phyloP scores from a whole-genome alignment of 2,113 vertebrate species.

The Panthera tigris region DNA sequence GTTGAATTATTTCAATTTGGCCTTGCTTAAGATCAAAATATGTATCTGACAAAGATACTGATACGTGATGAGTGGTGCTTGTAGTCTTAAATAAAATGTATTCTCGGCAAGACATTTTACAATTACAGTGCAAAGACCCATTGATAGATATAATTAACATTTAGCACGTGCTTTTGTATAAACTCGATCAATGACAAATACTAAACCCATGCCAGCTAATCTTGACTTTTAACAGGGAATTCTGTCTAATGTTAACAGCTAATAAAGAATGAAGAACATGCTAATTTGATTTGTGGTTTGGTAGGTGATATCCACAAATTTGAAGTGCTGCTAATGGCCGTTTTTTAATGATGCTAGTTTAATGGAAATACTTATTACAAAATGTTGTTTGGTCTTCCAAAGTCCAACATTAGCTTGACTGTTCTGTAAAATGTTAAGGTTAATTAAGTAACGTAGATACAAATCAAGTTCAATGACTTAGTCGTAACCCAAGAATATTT shows the following conservation, averaged over 20 bases:
- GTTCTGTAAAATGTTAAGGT: slow-evolving; percentile 57
- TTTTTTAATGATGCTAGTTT: slow-evolving; percentile 37
- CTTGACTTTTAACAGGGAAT: slow-evolving; percentile 45
- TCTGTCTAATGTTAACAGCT: slow-evolving; percentile 42
- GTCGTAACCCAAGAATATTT: neutral
- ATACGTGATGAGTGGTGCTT: neutral
- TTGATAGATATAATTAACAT: slow-evolving; percentile 17
- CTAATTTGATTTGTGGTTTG: slow-evolving; percentile 54
- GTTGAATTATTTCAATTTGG: slow-evolving; percentile 53
- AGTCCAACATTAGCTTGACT: slow-evolving; percentile 43
- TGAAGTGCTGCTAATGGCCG: slow-evolving; percentile 3
- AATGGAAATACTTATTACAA: slow-evolving; percentile 10
- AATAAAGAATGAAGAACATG: slow-evolving; percentile 45
- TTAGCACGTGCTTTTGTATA: neutral
- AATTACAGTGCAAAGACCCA: neutral
- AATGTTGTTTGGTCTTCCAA: slow-evolving; percentile 12
- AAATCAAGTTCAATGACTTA: slow-evolving; percentile 61
- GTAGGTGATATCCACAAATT: neutral
- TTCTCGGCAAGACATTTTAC: slow-evolving; percentile 33
- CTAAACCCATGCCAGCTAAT: neutral
- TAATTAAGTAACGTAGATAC: slow-evolving; percentile 50
- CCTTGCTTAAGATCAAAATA: slow-evolving; percentile 36
- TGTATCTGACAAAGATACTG: neutral
- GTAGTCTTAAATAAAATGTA: neutral
- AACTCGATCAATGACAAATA: neutral